A percentile compares a stretch with the other conserved stretches of the same genome.
Conservation (phyloP, 2,113 vertebrate genomes). For the Cichladusa arquata region DNA sequence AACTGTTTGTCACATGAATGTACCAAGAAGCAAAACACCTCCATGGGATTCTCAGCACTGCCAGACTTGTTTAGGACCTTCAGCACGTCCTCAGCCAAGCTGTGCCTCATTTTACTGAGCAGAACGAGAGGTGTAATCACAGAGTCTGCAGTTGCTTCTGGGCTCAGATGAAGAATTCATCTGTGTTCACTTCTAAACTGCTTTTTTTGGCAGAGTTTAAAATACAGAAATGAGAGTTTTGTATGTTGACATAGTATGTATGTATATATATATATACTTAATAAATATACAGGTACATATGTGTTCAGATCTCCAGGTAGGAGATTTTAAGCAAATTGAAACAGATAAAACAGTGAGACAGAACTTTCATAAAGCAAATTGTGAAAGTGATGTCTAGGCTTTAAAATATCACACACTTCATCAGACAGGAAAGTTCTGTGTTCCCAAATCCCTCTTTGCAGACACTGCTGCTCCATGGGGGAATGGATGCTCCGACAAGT, state of each 20-base stretch:
- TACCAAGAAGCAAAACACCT: not conserved
- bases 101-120: not conserved
- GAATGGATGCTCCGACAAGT: accelerated
- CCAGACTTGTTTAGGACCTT: not conserved
- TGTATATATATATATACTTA: not conserved
- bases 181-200: not conserved
- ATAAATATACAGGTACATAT: accelerated
- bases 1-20: not conserved
- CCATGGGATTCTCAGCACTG: not conserved
- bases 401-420: not conserved
- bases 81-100: not conserved
- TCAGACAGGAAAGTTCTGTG: not conserved
- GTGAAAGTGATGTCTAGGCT: not conserved
- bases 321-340: not conserved
- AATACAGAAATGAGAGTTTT: not conserved
- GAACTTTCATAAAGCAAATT: not conserved
- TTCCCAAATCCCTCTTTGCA: not conserved
- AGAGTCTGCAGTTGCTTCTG: not conserved
- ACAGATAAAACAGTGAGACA: not conserved
- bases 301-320: not conserved
- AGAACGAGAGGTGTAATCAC: not conserved
- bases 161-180: not conserved
- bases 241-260: not conserved
- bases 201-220: not conserved
- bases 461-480: not conserved